A percentile compares a stretch with the other conserved stretches of the same genome.
These are phyloP conservation scores for Marisa cornuarietis DNA, from an alignment of 1,140 invertebrate genomes.

Conservation along the genomic window DNA sequence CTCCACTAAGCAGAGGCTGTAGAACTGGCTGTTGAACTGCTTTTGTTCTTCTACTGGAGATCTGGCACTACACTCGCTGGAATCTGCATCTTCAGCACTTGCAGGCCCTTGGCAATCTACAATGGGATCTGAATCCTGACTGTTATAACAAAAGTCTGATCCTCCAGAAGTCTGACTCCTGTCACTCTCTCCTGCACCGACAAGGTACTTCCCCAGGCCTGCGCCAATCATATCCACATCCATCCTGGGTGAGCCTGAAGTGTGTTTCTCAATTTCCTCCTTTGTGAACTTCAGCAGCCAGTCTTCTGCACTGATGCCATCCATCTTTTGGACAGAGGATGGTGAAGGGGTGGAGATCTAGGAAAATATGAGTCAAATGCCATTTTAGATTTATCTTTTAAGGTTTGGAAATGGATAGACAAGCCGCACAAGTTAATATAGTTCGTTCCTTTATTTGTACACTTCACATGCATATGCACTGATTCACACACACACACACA, in stretches of 20 bases:
- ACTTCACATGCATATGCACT: too few relatives aligned
- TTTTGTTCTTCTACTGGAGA: conserved; percentile 41
- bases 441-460: too few relatives aligned
- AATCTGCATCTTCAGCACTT: conserved; percentile 22
- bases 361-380: conserved; percentile 2
- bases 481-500: too few relatives aligned
- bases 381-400: too few relatives aligned
- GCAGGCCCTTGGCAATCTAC: too few relatives aligned
- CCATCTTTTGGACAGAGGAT: conserved; percentile 20
- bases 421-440: too few relatives aligned
- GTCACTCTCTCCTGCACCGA: background rate
- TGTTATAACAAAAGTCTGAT: background rate
- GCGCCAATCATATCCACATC: too few relatives aligned
- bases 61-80: conserved; percentile 30
- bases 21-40: conserved; percentile 51
- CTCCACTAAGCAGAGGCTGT: conserved; percentile 53
- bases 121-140: too few relatives aligned
- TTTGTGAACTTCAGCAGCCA: conserved; percentile 31
- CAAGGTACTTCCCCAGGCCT: too few relatives aligned
- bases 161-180: background rate
- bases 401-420: too few relatives aligned
- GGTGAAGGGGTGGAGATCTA: conserved; percentile 26
- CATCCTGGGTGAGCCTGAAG: background rate
- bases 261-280: conserved; percentile 31
- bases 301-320: conserved; percentile 25